phyloP scores from a whole-genome alignment of 2,113 vertebrate species.

The Odocoileus hemionus region DNA sequence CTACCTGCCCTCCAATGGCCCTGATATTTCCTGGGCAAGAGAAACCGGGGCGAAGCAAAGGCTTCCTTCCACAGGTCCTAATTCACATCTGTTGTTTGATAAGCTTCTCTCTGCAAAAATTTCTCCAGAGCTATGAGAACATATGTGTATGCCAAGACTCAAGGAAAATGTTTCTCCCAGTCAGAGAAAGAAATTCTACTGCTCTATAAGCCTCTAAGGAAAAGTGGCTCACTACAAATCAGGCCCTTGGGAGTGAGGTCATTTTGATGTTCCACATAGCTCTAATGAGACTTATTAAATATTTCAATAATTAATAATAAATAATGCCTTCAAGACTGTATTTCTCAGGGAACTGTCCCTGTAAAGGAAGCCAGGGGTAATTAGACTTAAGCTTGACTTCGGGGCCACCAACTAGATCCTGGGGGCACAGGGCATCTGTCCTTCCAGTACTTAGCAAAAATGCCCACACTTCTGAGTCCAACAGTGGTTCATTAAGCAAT shows the following conservation, averaged over 20 bases:
- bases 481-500: not conserved
- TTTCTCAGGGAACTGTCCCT: conserved; percentile 13
- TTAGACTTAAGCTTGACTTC: not conserved
- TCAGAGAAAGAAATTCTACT: conserved; percentile 1
- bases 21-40: not conserved
- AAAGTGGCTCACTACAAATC: conserved; percentile 56
- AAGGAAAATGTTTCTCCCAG: conserved; percentile 39
- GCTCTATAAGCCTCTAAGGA: conserved; percentile 45
- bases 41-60: not conserved
- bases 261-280: conserved; percentile 20
- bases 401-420: not conserved
- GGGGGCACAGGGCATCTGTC: not conserved
- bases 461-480: not conserved
- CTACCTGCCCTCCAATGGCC: not conserved
- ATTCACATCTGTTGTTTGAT: not conserved
- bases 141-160: not conserved
- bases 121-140: not conserved
- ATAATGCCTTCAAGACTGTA: conserved; percentile 23
- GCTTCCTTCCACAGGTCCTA: not conserved
- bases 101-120: conserved; percentile 3
- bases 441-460: not conserved
- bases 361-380: not conserved
- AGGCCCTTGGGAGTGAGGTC: conserved; percentile 45
- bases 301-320: conserved; percentile 63
- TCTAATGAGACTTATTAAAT: conserved; percentile 49